phyloP scores from a whole-genome alignment of 2,113 vertebrate genomes.

The Pogona vitticeps region DNA sequence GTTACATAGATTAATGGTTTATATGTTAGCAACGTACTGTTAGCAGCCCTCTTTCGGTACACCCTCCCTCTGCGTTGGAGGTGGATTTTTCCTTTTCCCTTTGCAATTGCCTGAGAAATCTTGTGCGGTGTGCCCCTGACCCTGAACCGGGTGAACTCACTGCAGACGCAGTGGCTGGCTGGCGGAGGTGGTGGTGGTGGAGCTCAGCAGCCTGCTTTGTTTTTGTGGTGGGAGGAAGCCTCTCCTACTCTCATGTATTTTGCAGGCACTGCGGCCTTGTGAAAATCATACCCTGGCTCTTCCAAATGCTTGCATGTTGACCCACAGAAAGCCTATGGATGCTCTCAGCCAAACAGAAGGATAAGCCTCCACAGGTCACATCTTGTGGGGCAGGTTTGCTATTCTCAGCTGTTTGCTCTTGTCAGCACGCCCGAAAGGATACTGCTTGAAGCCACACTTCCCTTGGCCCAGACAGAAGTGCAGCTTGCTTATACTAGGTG shows the following conservation, averaged over 20 bases:
- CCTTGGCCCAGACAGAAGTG: rapidly evolving
- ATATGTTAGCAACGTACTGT: too few species aligned
- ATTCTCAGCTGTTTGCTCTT: constrained; percentile 60
- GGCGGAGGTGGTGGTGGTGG: constrained; percentile 6
- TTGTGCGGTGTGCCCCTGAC: constrained; percentile 28
- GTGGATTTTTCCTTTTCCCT: constrained; percentile 3
- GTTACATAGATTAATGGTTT: too few species aligned
- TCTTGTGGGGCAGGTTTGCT: constrained; percentile 68
- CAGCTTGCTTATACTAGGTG: rapidly evolving
- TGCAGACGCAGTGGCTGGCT: neutral
- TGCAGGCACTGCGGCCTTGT: constrained; percentile 54
- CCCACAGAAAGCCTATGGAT: constrained; percentile 62
- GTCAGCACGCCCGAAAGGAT: constrained; percentile 65
- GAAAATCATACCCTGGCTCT: constrained; percentile 65
- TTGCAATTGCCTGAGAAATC: neutral
- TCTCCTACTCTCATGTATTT: constrained; percentile 73
- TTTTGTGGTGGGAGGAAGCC: constrained; percentile 50
- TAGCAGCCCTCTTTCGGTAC: too few species aligned
- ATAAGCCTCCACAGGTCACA: constrained; percentile 67
- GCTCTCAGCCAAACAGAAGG: constrained; percentile 66
- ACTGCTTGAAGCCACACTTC: constrained; percentile 52
- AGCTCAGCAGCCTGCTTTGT: constrained; percentile 73
- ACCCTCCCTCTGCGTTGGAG: constrained; percentile 31
- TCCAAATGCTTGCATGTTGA: constrained; percentile 64
- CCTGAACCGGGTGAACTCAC: constrained; percentile 42